phyloP scores from a whole-genome alignment of 2,113 vertebrate genomes.

The Anarhynchus alexandrinus region DNA sequence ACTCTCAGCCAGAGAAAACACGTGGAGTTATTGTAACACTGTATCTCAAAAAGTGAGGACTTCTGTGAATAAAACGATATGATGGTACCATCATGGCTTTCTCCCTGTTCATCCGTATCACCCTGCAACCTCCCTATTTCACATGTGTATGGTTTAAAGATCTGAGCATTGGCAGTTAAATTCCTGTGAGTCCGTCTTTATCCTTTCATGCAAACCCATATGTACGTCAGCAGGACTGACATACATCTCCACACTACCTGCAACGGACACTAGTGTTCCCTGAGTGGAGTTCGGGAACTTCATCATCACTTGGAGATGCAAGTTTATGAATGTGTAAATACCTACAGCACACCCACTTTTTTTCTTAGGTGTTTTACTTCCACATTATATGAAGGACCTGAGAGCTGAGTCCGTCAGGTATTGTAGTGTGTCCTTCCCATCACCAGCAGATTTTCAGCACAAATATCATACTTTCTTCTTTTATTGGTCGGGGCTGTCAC shows the following conservation, averaged over 20 bases:
- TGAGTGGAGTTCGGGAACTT: background rate
- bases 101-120: background rate
- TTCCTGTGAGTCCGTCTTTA: background rate
- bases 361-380: background rate
- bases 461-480: background rate
- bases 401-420: background rate
- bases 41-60: background rate
- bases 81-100: background rate
- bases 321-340: background rate
- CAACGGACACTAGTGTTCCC: rapidly evolving
- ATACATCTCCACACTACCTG: background rate
- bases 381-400: background rate
- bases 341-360: background rate
- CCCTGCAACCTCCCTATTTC: background rate
- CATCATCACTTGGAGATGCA: background rate
- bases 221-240: background rate
- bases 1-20: slow-evolving; percentile 10
- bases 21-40: background rate
- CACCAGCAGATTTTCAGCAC: background rate
- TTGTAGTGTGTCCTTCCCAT: background rate
- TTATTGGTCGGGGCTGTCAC: background rate
- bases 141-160: background rate
- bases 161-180: background rate
- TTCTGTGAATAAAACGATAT: background rate
- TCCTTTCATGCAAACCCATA: background rate